Evolutionary conservation across 2,797 vertebrate species (phyloP).

Genomic region (Hippopotamyrus pictus): DNA sequence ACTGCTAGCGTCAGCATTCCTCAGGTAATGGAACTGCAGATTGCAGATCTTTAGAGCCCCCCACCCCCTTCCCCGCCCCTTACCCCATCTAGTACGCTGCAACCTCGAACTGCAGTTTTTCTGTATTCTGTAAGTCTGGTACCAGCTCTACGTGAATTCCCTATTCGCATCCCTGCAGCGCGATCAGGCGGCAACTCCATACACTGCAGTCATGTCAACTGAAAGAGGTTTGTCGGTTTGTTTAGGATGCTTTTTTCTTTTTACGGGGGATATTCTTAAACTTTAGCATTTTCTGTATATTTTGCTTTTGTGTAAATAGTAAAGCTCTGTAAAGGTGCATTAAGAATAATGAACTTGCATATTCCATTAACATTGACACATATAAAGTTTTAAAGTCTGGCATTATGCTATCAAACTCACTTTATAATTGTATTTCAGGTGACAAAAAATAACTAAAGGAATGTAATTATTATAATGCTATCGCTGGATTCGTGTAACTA

Average conservation of each 20-base stretch:
- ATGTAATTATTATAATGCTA: neutral
- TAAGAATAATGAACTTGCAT: neutral
- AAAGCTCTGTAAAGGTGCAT: neutral
- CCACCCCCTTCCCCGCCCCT: neutral
- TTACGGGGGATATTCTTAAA: neutral
- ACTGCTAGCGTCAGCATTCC: neutral
- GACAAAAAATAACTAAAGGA: neutral
- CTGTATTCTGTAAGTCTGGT: constrained; percentile 5
- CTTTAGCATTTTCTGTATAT: neutral
- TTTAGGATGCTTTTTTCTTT: neutral
- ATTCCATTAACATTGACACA: neutral
- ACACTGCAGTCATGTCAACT: constrained; percentile 56
- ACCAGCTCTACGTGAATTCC: neutral
- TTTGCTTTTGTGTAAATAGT: neutral
- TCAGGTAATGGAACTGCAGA: constrained; percentile 10
- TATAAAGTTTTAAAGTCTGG: neutral
- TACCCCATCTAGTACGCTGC: neutral
- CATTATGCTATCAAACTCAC: neutral
- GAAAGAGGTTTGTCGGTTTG: constrained; percentile 54
- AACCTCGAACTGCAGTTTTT: constrained; percentile 25
- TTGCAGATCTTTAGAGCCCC: constrained; percentile 42
- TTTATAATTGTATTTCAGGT: neutral
- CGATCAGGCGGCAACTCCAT: neutral
- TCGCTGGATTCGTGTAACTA: neutral
- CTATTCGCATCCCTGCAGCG: constrained; percentile 33